phyloP scores from a whole-genome alignment of 2,888 invertebrate species.

The Chrysina gloriosa region DNA sequence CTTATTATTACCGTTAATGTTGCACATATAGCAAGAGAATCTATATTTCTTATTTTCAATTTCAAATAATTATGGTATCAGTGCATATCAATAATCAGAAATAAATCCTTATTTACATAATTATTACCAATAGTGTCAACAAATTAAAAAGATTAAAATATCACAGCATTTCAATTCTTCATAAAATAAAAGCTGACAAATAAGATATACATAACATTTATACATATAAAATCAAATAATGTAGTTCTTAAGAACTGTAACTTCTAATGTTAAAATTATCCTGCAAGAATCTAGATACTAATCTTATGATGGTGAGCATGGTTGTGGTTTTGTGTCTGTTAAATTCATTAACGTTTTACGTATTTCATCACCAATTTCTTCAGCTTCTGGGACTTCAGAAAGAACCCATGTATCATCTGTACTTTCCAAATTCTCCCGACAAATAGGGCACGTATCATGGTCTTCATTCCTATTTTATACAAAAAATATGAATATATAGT shows the following conservation, averaged over 20 bases:
- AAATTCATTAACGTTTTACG: constrained; percentile 64
- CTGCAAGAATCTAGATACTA: neutral
- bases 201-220: neutral
- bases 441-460: constrained; percentile 78
- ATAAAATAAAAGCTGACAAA: neutral
- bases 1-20: no score
- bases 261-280: neutral
- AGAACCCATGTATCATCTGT: constrained; percentile 76
- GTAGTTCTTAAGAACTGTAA: neutral
- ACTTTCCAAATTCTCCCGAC: constrained; percentile 72
- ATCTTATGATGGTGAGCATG: constrained; percentile 45
- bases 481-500: constrained; percentile 26
- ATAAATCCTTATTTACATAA: no score
- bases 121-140: neutral
- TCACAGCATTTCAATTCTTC: constrained; percentile 10
- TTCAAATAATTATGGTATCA: no score
- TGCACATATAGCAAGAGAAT: no score
- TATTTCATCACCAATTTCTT: constrained; percentile 70
- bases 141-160: constrained; percentile 2
- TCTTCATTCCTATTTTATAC: constrained; percentile 71
- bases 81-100: no score
- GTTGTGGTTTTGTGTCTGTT: constrained; percentile 46
- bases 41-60: no score
- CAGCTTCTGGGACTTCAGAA: constrained; percentile 71
- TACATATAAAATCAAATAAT: neutral